Percentiles rank a stretch among this genome's conserved stretches.
phyloP scores from a whole-genome alignment of 2,888 invertebrate genomes.

The Drosophila bunnanda region DNA sequence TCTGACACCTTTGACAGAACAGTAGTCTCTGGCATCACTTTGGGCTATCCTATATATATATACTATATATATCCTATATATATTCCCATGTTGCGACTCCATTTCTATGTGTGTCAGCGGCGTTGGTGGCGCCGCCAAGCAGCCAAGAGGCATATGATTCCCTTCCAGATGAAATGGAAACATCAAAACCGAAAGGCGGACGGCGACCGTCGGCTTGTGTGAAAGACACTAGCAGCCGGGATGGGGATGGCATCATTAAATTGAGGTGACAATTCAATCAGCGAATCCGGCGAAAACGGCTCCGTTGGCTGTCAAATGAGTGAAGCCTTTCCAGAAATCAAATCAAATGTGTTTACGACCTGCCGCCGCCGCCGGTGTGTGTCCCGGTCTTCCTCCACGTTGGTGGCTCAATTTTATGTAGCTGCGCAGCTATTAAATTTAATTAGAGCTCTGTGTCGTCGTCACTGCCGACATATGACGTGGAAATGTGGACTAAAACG shows the following conservation, averaged over 20 bases:
- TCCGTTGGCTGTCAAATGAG: conserved; percentile 48
- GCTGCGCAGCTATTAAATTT: conserved; percentile 76
- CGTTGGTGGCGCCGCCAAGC: conserved; percentile 58
- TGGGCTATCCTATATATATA: background rate
- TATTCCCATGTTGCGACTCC: conserved; percentile 4
- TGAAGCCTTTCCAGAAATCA: conserved; percentile 75
- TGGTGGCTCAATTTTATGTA: conserved; percentile 74
- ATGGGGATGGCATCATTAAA: conserved; percentile 56
- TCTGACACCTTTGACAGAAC: conserved; percentile 70
- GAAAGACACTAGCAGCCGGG: conserved; percentile 22
- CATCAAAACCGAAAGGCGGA: conserved; percentile 56
- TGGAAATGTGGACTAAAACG: conserved; percentile 50
- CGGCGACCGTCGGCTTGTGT: conserved; percentile 23
- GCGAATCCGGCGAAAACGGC: conserved; percentile 59
- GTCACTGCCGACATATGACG: conserved; percentile 53
- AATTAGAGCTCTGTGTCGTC: conserved; percentile 74
- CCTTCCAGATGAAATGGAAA: conserved; percentile 24
- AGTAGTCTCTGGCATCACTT: conserved; percentile 30
- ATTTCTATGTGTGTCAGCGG: conserved; percentile 46
- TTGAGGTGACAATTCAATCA: conserved; percentile 80
- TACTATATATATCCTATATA: background rate
- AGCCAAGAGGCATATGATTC: conserved; percentile 31
- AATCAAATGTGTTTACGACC: conserved; percentile 78
- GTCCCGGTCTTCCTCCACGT: conserved; percentile 36
- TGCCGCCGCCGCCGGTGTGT: conserved; percentile 5